Evolutionary conservation across 2,113 vertebrate genomes (phyloP), one percentile per base, ranked within the genome.

Genomic region (Colossoma macropomum): DNA sequence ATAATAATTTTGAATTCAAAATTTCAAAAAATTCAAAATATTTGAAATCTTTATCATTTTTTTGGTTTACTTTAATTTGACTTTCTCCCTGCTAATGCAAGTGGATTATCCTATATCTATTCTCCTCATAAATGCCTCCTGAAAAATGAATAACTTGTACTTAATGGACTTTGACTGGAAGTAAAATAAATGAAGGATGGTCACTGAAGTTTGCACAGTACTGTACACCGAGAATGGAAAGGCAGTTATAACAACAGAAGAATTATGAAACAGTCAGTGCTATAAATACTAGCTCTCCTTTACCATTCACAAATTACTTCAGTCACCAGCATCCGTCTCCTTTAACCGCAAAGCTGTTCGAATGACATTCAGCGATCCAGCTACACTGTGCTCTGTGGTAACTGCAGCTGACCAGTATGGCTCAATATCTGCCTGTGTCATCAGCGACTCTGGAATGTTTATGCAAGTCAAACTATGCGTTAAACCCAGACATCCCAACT

Each of bases 391-490:
- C 59, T 63, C 17, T 25, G 48, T 72, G 63, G 45, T 79, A 13
- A 34, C 23, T 80, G 34, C 50, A 21, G 38, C 32, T 71, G 71
- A 16, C 8, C 15, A 9, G 19, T 32, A 63, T 38, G 25, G 30
- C 48, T 28, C 19, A 10, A 34, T 68, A 23, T 4, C n/a, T 60
- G 12, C 12, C 23, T 63, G 41, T 66, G 63, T 25, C 65, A 74
- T 65, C 62, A 23, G 70, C 70, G 68, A 56, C n/a, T 79, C 71
- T 75, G 63, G 34, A 80, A 74, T 75, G 52, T 38, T 62, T 28
- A 30, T 48, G 41, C 71, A 68, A 68, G 59, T 66, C 72, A 34
- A 74, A 45, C 72, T 75, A 34, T 0, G 48, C 34, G 73, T 68
- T 7, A 30, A 76, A 76, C 50, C 48, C 63, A 28, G 70, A 74